Evolutionary conservation across 2,888 invertebrate genomes (phyloP).

Genomic region (Eupsilia transversa): DNA sequence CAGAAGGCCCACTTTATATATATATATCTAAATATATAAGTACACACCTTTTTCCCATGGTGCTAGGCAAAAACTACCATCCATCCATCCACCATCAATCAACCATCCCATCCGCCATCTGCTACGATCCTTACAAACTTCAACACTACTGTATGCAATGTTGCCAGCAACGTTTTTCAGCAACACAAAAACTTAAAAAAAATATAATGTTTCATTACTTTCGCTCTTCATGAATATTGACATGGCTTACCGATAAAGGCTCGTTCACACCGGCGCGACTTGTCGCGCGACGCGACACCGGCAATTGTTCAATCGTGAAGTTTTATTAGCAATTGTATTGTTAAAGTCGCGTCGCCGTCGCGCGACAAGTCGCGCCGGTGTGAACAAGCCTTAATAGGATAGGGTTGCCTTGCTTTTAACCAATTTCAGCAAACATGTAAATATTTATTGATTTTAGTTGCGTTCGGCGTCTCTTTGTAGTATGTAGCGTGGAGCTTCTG

Average conservation of each 20-base stretch:
- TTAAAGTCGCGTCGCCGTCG: no score
- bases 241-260: no score
- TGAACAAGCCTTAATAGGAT: no score
- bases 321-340: no score
- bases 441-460: neutral
- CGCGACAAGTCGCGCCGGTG: no score
- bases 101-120: no score
- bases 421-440: neutral
- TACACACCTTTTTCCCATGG: neutral
- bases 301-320: no score
- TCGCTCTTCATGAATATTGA: neutral
- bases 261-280: no score
- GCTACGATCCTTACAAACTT: neutral
- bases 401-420: neutral
- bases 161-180: conserved; percentile 2
- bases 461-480: conserved; percentile 10
- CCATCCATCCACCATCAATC: no score
- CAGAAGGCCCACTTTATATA: conserved; percentile 36
- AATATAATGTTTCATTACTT: neutral
- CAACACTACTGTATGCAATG: neutral
- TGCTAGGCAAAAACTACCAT: neutral
- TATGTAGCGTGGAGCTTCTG: conserved; percentile 46
- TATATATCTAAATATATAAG: neutral
- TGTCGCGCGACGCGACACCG: no score
- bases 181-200: neutral